phyloP scores from a whole-genome alignment of 2,113 vertebrate species.

The Nanger granti region DNA sequence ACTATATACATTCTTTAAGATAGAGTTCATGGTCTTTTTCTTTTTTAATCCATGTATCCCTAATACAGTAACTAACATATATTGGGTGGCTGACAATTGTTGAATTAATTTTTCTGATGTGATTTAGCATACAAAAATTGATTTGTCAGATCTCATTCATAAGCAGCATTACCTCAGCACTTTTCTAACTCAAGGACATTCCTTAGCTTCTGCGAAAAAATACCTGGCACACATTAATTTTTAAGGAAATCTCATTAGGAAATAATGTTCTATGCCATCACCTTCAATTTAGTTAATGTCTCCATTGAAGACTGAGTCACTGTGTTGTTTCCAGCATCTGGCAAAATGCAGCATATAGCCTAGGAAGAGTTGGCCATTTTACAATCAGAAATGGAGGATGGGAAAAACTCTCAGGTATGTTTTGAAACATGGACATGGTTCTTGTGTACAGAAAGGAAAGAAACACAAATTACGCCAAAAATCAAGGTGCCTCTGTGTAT shows the following conservation, averaged over 20 bases:
- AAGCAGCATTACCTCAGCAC: not conserved
- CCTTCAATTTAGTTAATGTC: slow-evolving; percentile 59
- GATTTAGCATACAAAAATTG: not conserved
- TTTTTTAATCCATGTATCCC: not conserved
- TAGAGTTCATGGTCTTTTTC: not conserved
- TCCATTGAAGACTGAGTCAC: slow-evolving; percentile 27
- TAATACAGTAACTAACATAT: not conserved
- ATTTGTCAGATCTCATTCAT: not conserved
- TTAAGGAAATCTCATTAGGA: slow-evolving; percentile 42
- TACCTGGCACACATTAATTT: slow-evolving; percentile 27
- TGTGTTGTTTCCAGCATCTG: slow-evolving; percentile 15
- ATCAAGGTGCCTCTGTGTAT: not conserved
- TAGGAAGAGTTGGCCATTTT: not conserved
- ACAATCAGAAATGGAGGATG: not conserved
- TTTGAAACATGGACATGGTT: not conserved
- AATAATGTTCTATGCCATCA: slow-evolving; percentile 42
- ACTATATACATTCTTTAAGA: not conserved
- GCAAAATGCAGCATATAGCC: not conserved
- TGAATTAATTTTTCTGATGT: slow-evolving; percentile 3
- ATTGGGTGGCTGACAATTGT: not conserved
- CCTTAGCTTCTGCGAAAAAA: slow-evolving; percentile 5
- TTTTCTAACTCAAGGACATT: slow-evolving; percentile 19
- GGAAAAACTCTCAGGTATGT: not conserved
- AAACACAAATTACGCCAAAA: not conserved
- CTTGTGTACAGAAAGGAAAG: not conserved